Evolutionary conservation across 2,113 vertebrate genomes (phyloP).

Genomic region (Brachypodius melanocephalos): DNA sequence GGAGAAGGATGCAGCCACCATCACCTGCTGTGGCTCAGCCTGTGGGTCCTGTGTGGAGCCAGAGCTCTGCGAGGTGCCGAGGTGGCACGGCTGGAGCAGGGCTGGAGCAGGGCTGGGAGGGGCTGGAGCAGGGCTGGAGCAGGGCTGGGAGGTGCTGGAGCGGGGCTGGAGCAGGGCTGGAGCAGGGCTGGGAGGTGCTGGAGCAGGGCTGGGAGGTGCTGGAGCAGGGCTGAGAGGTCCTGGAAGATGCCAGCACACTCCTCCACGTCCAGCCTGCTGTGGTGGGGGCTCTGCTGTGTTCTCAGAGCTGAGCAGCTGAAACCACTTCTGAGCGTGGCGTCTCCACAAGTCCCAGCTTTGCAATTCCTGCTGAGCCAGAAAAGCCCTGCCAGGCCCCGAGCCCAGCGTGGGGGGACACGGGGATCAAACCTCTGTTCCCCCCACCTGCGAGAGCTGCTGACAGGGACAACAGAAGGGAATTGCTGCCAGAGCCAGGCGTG

Average conservation of each 20-base stretch:
- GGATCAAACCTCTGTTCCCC: background rate
- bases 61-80: background rate
- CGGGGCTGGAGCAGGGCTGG: background rate
- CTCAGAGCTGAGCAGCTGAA: background rate
- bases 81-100: background rate
- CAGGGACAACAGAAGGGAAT: background rate
- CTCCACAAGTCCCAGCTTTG: background rate
- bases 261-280: rapidly evolving
- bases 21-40: rapidly evolving
- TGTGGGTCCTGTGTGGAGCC: background rate
- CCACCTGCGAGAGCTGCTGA: background rate
- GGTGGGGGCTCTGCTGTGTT: background rate
- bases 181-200: too few species aligned
- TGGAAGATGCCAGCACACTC: background rate
- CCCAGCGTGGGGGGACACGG: background rate
- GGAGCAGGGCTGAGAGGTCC: background rate
- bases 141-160: background rate
- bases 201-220: background rate
- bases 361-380: background rate
- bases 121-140: background rate
- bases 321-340: background rate
- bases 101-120: too few species aligned
- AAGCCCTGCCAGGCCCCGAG: background rate
- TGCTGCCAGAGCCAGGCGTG: background rate
- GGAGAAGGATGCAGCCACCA: background rate